Evolutionary conservation across 2,888 invertebrate genomes (phyloP), one percentile per base, ranked within the genome.

Genomic region (Troides oblongomaculatus): DNA sequence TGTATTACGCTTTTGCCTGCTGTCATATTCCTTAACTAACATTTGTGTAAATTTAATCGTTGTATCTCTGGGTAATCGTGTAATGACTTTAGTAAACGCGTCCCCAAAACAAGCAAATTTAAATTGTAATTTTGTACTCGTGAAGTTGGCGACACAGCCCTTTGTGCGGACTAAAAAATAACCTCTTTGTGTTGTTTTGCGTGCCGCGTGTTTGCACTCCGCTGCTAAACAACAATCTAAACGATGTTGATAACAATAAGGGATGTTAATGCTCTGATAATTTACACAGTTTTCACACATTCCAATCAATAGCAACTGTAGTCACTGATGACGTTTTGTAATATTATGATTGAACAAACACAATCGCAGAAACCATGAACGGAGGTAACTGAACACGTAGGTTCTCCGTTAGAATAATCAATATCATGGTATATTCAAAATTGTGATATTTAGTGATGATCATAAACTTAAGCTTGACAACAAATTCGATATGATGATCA

Each of bases 101-200:
- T 56, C n/a, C 36, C 36, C 56, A 56, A 63, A 64, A 64, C 64
- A 64, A 56, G 17, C 64, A 64, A 64, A 64, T 64, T 64, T 64
- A 56, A 72, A 69, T 71, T 71, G 75, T 77, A 75, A 69, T 62
- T 75, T 72, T 72, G 72, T 75, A 70, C 36, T 36, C 25, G 53
- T 25, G 23, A 21, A 70, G 30, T 66, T 62, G 25, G 50, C 25
- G 30, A 59, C 58, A 63, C 63, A 59, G 57, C 58, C 23, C 23
- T 68, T 68, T 68, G 50, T 63, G 59, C 58, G 50, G 21, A 36
- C 10, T 36, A 30, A 63, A 68, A 59, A 59, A 46, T 30, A 65
- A 50, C 23, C 59, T 17, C 36, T 46, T 23, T 56, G 56, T 64
- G 56, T 25, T 63, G 36, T 64, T 64, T 64, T 56, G 36, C 56